Percentiles rank a stretch among this genome's conserved stretches.
These are phyloP conservation scores for Zeugodacus cucurbitae DNA, from an alignment of 1,140 invertebrate species.

Conservation along the genomic window DNA sequence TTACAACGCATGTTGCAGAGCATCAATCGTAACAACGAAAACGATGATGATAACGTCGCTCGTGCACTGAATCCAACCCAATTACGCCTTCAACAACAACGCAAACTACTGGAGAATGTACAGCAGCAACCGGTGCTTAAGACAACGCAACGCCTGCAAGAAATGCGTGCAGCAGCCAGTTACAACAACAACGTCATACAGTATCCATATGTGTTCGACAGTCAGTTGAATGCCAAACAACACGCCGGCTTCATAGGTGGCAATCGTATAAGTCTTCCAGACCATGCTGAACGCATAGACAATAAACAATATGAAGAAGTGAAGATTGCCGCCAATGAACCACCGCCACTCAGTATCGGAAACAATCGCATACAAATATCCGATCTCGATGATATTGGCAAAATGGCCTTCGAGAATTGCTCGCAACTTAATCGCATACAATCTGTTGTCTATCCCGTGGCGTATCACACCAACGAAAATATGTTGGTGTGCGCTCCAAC, in stretches of 20 bases:
- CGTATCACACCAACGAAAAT: conserved; percentile 97
- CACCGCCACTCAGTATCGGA: conserved; percentile 74
- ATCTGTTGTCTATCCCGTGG: conserved; percentile 93
- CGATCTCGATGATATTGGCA: conserved; percentile 85
- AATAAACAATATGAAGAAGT: conserved; percentile 87
- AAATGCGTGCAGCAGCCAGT: background rate
- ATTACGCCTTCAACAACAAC: conserved; percentile 67
- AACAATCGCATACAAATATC: conserved; percentile 77
- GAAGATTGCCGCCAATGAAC: conserved; percentile 81
- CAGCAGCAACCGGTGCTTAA: conserved; percentile 66
- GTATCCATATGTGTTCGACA: conserved; percentile 90
- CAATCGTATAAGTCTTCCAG: conserved; percentile 82
- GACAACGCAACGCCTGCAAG: conserved; percentile 52
- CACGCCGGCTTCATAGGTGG: conserved; percentile 82
- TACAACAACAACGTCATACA: conserved; percentile 51
- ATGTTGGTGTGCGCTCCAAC: conserved; percentile 96
- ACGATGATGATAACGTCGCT: conserved; percentile 69
- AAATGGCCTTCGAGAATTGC: conserved; percentile 88
- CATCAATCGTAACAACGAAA: conserved; percentile 64
- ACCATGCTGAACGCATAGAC: conserved; percentile 78
- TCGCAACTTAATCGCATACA: conserved; percentile 94
- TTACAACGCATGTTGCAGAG: conserved; percentile 72
- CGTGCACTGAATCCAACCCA: conserved; percentile 62
- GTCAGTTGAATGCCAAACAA: conserved; percentile 75
- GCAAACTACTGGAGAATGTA: conserved; percentile 65